Base-by-base conservation (phyloP, 2,888 invertebrate genomes). In the Aelia acuminata region DNA sequence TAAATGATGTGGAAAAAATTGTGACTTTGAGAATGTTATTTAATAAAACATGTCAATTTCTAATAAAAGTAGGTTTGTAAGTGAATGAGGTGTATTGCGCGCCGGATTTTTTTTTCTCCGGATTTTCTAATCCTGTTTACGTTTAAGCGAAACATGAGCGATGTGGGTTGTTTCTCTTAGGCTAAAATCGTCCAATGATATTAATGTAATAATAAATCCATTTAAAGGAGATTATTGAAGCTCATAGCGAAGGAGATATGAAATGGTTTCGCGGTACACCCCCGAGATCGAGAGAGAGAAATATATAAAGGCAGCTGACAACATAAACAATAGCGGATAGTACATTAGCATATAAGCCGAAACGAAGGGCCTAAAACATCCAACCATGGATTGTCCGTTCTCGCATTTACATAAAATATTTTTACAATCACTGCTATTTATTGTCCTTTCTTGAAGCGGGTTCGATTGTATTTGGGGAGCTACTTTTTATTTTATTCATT, bases 271-370 rank as follows among this genome's bases (percentile, higher is more conserved):
- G 31, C 63, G 18, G 15, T 57, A 13, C 63, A n/a, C n/a, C n/a
- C n/a, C n/a, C n/a, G n/a, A n/a, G n/a, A n/a, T n/a, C n/a, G n/a
- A 2, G 63, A 35, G 26, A 70, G 15, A 4, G 18, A 35, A 43
- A 80, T 43, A 80, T 80, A 80, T 80, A 80, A 43, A 80, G 43
- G 57, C 15, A 84, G n/a, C 35, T n/a, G 50, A 39, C 53, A n/a
- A 39, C 53, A 53, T 85, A 85, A 50, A 85, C 85, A 85, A 85
- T 85, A 39, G 35, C 85, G 39, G 50, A 26, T 31, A 8, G 31
- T 53, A 39, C 35, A 85, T 85, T 85, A 85, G 85, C 85, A 85
- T 85, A 85, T 85, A 85, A 85, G 85, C 85, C 85, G 85, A 85
- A 85, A 85, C 85, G 85, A 85, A 85, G 85, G 18, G 5, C 15